phyloP scores from a whole-genome alignment of 1,140 invertebrate species.

The Whitmania pigra region DNA sequence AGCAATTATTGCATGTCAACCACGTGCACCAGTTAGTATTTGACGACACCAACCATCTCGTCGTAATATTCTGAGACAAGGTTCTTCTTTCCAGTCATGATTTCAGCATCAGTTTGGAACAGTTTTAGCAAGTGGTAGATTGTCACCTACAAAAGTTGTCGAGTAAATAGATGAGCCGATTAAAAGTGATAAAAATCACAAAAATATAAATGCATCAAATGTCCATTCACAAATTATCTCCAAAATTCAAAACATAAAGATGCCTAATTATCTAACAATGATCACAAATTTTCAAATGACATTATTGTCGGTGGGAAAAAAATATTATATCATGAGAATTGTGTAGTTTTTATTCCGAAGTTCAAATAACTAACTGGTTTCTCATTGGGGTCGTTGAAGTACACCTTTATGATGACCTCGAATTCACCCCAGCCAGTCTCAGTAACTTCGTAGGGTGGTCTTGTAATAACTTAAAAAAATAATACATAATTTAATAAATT shows the following conservation, averaged over 20 bases:
- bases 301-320: too few species aligned
- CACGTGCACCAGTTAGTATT: neutral
- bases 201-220: neutral
- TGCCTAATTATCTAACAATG: too few species aligned
- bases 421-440: constrained; percentile 99
- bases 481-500: too few species aligned
- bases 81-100: constrained; percentile 57
- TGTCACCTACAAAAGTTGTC: constrained; percentile 58
- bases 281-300: neutral
- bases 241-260: too few species aligned
- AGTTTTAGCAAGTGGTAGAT: constrained; percentile 89
- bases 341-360: neutral
- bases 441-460: constrained; percentile 90
- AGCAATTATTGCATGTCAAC: too few species aligned
- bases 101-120: constrained; percentile 57
- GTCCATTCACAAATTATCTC: too few species aligned
- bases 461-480: constrained; percentile 54
- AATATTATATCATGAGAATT: neutral
- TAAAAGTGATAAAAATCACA: neutral
- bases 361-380: constrained; percentile 53
- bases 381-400: constrained; percentile 92
- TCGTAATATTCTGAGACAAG: constrained; percentile 88
- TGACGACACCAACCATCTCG: constrained; percentile 57
- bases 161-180: too few species aligned
- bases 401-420: constrained; percentile 95